Base-by-base conservation (phyloP, 2,113 vertebrate genomes). In the Corydoras maculifer region DNA sequence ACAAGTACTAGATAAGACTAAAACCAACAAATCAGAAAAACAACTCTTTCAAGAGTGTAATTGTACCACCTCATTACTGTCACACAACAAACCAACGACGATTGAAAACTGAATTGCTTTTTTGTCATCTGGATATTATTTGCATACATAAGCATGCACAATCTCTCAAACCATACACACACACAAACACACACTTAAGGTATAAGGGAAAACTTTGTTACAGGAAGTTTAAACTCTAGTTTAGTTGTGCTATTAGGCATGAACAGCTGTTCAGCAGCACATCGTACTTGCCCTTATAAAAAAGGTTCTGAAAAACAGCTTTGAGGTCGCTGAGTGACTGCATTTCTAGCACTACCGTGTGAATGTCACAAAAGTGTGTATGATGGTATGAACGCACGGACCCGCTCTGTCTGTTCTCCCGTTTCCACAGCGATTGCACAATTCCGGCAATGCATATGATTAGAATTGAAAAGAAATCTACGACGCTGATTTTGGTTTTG, bases 81-180 rank as follows among this genome's bases (percentile, higher is more conserved):
- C 18, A 57, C 75, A 72, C 53, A 53, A 72, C 14, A n/a, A 69
- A 72, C 58, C 65, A 69, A 68, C 11, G 62, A 31, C 57, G 57
- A 51, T 59, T 55, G 54, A 53, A n/a, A 60, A 66, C 69, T 32
- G 1, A 54, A 68, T 68, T 65, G 73, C 65, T 78, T 67, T 76
- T 69, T 69, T 69, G 69, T 78, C 69, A 72, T 25, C 68, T 75
- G 68, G 62, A 75, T 65, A 75, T 49, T 69, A 65, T 60, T 75
- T 69, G 74, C 74, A 71, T 67, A 76, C 59, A 8, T 62, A 58
- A 67, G 65, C 58, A 70, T 68, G 48, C 55, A 66, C 70, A 54
- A 72, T 64, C 53, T 68, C 51, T 74, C 58, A 25, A 32, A 58
- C 14, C 14, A 30, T 9, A 62, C 49, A 12, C 49, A 43, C 65